Evolutionary conservation across 2,797 vertebrate species (phyloP), one percentile per base, ranked within the genome.

Genomic region (Apodemus agrarius): DNA sequence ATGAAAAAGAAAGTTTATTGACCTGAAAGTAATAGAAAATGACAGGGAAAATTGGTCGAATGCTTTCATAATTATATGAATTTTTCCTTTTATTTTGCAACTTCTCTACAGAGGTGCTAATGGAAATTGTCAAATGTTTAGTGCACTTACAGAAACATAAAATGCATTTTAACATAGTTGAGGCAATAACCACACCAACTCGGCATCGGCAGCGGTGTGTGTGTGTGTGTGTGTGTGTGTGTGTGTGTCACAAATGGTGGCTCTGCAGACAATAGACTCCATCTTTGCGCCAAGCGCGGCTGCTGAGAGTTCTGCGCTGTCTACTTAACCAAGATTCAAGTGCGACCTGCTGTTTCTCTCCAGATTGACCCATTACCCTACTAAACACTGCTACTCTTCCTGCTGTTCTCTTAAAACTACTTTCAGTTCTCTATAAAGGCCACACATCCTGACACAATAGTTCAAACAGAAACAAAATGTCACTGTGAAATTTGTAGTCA

Each of bases 51-150:
- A 79, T 81, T 90, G 21, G 0, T 72, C n/a, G 79, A 95, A 91
- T 72, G 81, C 82, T 85, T 92, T 96, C 26, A 49, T 96, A 96
- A 96, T 96, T 95, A 96, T 78, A 87, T 37, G 87, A 69, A 22
- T 67, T 54, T 54, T 89, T 96, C 94, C 52, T 93, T 96, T 96
- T 95, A 92, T 94, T 95, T 96, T 97, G 93, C 90, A 97, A 95
- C 97, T 90, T 97, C 46, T 93, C 78, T 80, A 46, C 34, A 90
- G 74, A 96, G 63, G 49, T 13, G 16, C 63, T 95, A 96, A 93
- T 91, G 89, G 92, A 94, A 96, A 96, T 83, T n/a, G 43, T 82
- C 94, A 92, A 89, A 75, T 1, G 74, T 88, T 76, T 63, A 54
- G 34, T 75, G 90, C 63, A 89, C 37, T 96, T 92, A 85, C 0